Percentiles rank a stretch among this genome's conserved stretches.
phyloP scores from a whole-genome alignment of 2,888 invertebrate species.

The Stenodema calcarata region DNA sequence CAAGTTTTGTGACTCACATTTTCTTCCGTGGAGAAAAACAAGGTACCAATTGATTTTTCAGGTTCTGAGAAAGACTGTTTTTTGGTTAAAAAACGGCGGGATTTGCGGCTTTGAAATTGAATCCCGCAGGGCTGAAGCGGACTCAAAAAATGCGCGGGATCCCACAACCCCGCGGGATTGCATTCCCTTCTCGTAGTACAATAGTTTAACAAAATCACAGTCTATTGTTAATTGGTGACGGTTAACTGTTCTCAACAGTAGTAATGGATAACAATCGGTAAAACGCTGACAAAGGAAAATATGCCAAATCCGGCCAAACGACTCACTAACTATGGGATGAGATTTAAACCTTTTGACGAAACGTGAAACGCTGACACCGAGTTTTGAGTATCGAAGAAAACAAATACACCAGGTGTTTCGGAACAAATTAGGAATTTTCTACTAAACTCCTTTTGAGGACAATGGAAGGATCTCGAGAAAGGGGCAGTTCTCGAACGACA shows the following conservation, averaged over 20 bases:
- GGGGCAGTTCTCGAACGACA: background rate
- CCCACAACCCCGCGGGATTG: too few species aligned
- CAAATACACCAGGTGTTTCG: slow-evolving; percentile 11
- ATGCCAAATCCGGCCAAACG: background rate
- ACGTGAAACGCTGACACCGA: background rate
- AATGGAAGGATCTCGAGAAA: background rate
- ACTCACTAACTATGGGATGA: background rate
- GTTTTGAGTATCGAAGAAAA: background rate
- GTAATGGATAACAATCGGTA: background rate
- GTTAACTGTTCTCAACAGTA: background rate
- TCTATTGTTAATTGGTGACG: background rate
- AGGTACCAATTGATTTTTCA: too few species aligned
- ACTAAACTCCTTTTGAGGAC: background rate
- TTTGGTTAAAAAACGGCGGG: too few species aligned
- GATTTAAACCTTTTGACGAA: background rate
- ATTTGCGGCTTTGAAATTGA: too few species aligned
- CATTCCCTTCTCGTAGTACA: background rate
- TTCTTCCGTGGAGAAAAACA: too few species aligned
- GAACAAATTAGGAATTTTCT: slow-evolving; percentile 25
- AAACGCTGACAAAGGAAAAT: background rate
- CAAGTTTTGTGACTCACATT: too few species aligned
- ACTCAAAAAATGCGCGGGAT: too few species aligned
- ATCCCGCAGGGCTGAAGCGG: too few species aligned
- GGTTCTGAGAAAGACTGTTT: too few species aligned
- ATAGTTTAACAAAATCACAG: background rate